A percentile compares a stretch with the other conserved stretches of the same genome.
Conservation (phyloP, 2,797 vertebrate species). For the Apodemus agrarius region DNA sequence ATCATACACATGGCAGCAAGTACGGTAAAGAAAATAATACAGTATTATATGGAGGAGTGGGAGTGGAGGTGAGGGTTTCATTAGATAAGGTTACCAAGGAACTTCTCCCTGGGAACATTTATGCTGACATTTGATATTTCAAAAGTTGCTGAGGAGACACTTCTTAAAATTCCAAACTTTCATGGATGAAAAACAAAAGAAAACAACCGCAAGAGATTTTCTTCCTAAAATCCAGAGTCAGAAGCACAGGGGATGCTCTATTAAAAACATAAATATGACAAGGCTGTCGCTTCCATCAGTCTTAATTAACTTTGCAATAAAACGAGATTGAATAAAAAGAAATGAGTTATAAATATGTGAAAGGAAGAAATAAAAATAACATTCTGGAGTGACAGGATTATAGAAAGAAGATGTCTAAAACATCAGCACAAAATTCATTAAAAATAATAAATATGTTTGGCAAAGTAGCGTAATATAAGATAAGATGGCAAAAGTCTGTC, state of each 20-base stretch:
- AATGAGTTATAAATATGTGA: conserved; percentile 49
- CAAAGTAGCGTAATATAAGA: conserved; percentile 55
- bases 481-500: conserved; percentile 58
- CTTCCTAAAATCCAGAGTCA: conserved; percentile 42
- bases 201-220: neutral
- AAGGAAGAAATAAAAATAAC: conserved; percentile 71
- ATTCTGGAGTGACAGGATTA: conserved; percentile 65
- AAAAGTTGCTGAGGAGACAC: conserved; percentile 18
- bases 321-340: conserved; percentile 66
- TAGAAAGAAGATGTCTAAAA: conserved; percentile 43
- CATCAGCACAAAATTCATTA: conserved; percentile 73
- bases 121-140: conserved; percentile 18
- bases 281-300: conserved; percentile 52
- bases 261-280: conserved; percentile 63
- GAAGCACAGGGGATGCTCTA: conserved; percentile 10
- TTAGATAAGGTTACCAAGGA: conserved; percentile 23
- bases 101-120: neutral
- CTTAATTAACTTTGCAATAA: conserved; percentile 75
- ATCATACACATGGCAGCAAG: neutral
- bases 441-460: conserved; percentile 69
- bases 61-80: neutral
- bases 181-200: conserved; percentile 45
- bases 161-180: conserved; percentile 49
- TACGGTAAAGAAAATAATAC: neutral
- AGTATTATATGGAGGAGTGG: neutral